Evolutionary conservation across 2,113 vertebrate species (phyloP), one percentile per base, ranked within the genome.

Genomic region (Puntigrus tetrazona): DNA sequence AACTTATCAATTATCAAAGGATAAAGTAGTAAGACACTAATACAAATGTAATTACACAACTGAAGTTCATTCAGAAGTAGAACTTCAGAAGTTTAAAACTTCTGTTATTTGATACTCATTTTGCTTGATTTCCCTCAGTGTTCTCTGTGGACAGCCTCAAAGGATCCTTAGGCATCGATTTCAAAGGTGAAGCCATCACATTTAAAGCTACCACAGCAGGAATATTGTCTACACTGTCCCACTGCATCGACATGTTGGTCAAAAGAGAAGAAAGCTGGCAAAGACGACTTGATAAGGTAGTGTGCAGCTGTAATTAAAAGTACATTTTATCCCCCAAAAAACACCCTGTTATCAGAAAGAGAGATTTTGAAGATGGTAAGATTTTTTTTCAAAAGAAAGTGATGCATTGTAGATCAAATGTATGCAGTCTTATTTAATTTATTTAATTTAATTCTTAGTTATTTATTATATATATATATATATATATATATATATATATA

Each of bases 191-290:
- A 92, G 98, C 98, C 76, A 99, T 99, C 93, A 99, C 98, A 83
- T 99, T 99, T 91, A 99, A 99, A 92, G 98, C 98, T 90, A 99
- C 98, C 57, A 99, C 98, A 78, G 98, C 97, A 74, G 98, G 98
- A 78, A 99, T 99, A 84, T 95, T 99, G 84, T 97, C 98, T 55
- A 99, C 97, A 0, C 93, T 99, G 45, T 98, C 98, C 84, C 97
- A 99, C 89, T 99, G 98, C 92, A 98, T 99, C 84, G 98, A 99
- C 75, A 94, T 99, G 84, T 98, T 99, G 97, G 94, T 98, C 69
- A 99, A 99, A 91, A 94, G 95, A 83, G 97, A 97, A 88, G 98
- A 99, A 88, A 98, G 94, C 94, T 99, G 98, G 97, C 98, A 99
- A 88, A 99, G 97, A 89, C 95, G 97, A 63, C 86, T 98, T 73